These are phyloP conservation scores for Sanderia malayensis DNA, from an alignment of 30 jellyfish, hydroid and myxozoan species.

Conservation along the genomic window DNA sequence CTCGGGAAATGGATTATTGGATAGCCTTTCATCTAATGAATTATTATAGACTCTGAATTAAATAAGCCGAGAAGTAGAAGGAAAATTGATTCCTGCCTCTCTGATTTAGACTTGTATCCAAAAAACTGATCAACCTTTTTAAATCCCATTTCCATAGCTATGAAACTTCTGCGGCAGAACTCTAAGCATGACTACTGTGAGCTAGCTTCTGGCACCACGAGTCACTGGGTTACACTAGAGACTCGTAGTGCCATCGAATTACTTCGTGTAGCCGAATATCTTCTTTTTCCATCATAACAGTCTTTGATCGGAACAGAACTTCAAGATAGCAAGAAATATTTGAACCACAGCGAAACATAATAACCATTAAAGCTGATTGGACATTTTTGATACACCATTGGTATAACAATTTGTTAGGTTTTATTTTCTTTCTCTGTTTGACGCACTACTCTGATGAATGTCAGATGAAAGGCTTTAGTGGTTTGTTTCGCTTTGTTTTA, in stretches of 20 bases:
- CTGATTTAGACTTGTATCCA: background rate
- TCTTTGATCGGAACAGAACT: constrained; percentile 1
- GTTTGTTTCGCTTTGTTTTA: too few species aligned
- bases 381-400: background rate
- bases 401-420: background rate
- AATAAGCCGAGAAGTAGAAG: constrained; percentile 3
- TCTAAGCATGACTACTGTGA: background rate
- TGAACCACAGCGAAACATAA: too few species aligned
- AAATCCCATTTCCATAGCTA: background rate
- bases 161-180: background rate
- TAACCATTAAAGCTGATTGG: too few species aligned
- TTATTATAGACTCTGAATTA: background rate
- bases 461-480: background rate
- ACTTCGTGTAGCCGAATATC: background rate
- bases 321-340: background rate
- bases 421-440: background rate
- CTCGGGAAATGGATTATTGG: constrained; percentile 3
- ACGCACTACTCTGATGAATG: too few species aligned
- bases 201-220: background rate
- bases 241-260: background rate
- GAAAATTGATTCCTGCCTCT: background rate
- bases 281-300: constrained; percentile 1
- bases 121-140: background rate
- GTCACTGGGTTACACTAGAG: background rate
- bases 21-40: constrained; percentile 1